These are phyloP conservation scores for Agonopterix subpropinquella DNA, from an alignment of 2,888 invertebrate species.

Conservation along the genomic window DNA sequence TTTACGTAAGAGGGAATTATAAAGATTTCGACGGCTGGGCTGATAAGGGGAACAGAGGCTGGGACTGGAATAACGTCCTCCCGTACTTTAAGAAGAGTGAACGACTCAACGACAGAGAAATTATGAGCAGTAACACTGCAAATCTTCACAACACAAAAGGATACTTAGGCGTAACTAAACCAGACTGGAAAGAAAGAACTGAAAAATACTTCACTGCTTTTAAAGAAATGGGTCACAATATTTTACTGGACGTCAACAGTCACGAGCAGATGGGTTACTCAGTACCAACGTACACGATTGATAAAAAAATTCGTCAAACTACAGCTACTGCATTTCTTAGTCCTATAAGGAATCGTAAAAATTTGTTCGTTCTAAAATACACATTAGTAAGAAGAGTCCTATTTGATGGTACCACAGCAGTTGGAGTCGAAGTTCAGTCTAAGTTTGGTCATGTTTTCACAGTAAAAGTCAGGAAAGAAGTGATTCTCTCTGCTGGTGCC, in stretches of 20 bases:
- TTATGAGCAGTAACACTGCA: constrained; percentile 24
- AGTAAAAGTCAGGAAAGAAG: constrained; percentile 26
- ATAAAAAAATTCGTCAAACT: constrained; percentile 25
- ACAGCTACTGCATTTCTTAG: constrained; percentile 21
- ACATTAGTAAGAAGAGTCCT: constrained; percentile 28
- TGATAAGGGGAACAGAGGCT: constrained; percentile 66
- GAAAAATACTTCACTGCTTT: constrained; percentile 43
- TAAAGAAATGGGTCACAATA: constrained; percentile 31
- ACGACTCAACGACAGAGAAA: constrained; percentile 10
- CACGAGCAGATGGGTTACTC: constrained; percentile 36
- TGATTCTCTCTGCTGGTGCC: constrained; percentile 39
- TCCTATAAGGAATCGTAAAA: constrained; percentile 22
- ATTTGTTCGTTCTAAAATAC: constrained; percentile 29
- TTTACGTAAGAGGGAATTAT: constrained; percentile 77
- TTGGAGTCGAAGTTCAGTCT: constrained; percentile 27
- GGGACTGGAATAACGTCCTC: constrained; percentile 20
- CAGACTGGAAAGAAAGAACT: constrained; percentile 39
- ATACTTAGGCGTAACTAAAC: constrained; percentile 27
- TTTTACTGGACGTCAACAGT: constrained; percentile 33
- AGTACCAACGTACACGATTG: constrained; percentile 25
- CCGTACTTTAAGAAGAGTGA: constrained; percentile 24
- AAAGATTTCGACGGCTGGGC: constrained; percentile 80
- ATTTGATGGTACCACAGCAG: constrained; percentile 19
- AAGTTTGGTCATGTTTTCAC: constrained; percentile 8
- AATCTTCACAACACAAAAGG: constrained; percentile 21